A percentile compares a stretch with the other conserved stretches of the same genome.
Evolutionary conservation across 1,140 invertebrate species (phyloP).

Genomic region (Drosophila insularis): DNA sequence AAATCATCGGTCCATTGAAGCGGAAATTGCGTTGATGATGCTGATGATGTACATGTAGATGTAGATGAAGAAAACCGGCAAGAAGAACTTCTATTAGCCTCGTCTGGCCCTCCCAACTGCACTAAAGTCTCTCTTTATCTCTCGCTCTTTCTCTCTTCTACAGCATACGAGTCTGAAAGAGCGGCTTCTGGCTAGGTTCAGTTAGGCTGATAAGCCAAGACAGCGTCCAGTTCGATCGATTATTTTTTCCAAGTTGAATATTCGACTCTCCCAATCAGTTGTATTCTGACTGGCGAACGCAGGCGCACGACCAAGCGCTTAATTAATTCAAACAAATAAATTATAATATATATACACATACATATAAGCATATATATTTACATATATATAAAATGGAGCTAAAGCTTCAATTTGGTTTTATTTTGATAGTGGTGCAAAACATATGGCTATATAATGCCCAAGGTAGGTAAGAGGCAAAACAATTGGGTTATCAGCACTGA

Average conservation of each 20-base stretch:
- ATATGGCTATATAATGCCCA: constrained; percentile 30
- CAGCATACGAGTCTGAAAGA: background rate
- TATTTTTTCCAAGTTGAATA: background rate
- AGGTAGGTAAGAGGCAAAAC: constrained; percentile 41
- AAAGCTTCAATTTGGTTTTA: constrained; percentile 31
- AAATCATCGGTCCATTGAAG: constrained; percentile 53
- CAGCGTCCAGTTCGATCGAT: background rate
- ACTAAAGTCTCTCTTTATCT: background rate
- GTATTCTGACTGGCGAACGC: constrained; percentile 34
- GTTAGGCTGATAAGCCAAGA: constrained; percentile 51
- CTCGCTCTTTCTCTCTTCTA: constrained; percentile 19
- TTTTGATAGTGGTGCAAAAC: constrained; percentile 26
- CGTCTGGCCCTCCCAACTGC: background rate
- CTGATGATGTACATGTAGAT: background rate
- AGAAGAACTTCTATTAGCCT: constrained; percentile 20
- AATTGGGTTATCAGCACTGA: constrained; percentile 62
- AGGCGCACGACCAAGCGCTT: constrained; percentile 30
- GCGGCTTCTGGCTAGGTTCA: constrained; percentile 10
- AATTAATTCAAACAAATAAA: constrained; percentile 14
- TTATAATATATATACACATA: background rate
- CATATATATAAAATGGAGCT: constrained; percentile 26
- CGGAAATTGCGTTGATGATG: constrained; percentile 46
- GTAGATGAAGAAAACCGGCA: constrained; percentile 21
- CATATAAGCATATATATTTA: background rate
- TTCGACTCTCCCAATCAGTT: constrained; percentile 38